Conservation (phyloP, 2,888 invertebrate species). For the Ennomos erosarius region DNA sequence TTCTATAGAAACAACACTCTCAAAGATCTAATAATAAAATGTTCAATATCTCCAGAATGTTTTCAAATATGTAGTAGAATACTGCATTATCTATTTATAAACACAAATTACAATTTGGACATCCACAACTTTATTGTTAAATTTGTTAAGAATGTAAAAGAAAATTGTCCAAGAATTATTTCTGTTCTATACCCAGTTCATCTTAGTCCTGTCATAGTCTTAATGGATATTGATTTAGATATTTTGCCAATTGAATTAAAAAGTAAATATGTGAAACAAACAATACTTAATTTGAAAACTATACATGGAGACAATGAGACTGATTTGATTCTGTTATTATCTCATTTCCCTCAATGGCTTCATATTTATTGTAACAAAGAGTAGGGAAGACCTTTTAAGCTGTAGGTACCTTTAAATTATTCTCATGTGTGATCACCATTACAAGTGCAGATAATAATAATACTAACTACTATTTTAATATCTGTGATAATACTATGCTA, state of each 20-base stretch:
- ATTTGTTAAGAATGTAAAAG: constrained; percentile 59
- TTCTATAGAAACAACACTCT: constrained; percentile 45
- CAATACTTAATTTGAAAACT: constrained; percentile 50
- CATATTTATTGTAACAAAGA: constrained; percentile 55
- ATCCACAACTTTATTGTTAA: constrained; percentile 56
- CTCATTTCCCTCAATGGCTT: constrained; percentile 76
- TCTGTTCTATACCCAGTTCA: constrained; percentile 60
- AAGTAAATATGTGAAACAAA: constrained; percentile 48
- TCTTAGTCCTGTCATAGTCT: constrained; percentile 54
- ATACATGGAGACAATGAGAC: constrained; percentile 53
- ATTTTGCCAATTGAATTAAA: constrained; percentile 44
- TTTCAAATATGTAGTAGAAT: constrained; percentile 69
- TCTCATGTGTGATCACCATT: too few species aligned
- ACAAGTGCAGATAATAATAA: too few species aligned
- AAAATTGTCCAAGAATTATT: constrained; percentile 38
- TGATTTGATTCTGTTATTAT: constrained; percentile 67
- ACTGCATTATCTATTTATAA: constrained; percentile 64
- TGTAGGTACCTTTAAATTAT: too few species aligned
- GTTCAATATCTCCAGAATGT: constrained; percentile 61
- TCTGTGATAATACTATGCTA: too few species aligned
- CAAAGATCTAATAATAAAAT: constrained; percentile 51
- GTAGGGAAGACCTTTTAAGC: background rate
- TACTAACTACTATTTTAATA: too few species aligned
- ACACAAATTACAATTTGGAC: constrained; percentile 56
- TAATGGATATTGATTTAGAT: constrained; percentile 63